These are phyloP conservation scores for Phrynocephalus guinanensis DNA, from an alignment of 2,797 vertebrate genomes.

Conservation along the genomic window DNA sequence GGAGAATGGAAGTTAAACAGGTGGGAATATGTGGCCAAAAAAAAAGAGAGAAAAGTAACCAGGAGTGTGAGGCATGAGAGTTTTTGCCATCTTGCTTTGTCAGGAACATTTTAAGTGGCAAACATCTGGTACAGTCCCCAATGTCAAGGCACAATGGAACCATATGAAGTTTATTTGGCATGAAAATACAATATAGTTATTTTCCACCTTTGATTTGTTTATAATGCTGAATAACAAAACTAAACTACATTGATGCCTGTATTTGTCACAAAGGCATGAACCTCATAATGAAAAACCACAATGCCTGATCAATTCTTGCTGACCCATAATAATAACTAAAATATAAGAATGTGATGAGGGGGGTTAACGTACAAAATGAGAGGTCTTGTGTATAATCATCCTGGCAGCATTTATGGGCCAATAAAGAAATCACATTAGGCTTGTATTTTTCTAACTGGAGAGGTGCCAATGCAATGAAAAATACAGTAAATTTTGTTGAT, in stretches of 20 bases:
- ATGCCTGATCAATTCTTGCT: slow-evolving; percentile 37
- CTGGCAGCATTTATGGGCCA: not conserved
- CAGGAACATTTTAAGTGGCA: not conserved
- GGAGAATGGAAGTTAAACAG: not conserved
- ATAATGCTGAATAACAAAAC: slow-evolving; percentile 39
- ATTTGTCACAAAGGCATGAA: slow-evolving; percentile 17
- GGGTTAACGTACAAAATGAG: slow-evolving; percentile 51
- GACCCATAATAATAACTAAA: slow-evolving; percentile 50
- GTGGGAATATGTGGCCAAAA: not conserved
- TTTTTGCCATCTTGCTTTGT: not conserved
- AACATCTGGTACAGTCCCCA: not conserved
- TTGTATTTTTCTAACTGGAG: slow-evolving; percentile 50
- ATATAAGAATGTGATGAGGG: slow-evolving; percentile 43
- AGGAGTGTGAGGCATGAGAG: not conserved
- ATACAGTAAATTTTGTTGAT: slow-evolving; percentile 30
- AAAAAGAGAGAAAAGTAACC: not conserved
- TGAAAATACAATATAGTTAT: not conserved
- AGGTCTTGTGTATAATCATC: slow-evolving; percentile 34
- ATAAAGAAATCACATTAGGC: slow-evolving; percentile 49
- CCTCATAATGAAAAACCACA: slow-evolving; percentile 46
- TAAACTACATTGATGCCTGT: slow-evolving; percentile 22
- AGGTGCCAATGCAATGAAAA: slow-evolving; percentile 44
- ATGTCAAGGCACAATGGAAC: not conserved
- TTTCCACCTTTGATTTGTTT: slow-evolving; percentile 32
- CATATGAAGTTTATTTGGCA: slow-evolving; percentile 3